Evolutionary conservation across 2,113 vertebrate species (phyloP).

Genomic region (Cardinalis cardinalis): DNA sequence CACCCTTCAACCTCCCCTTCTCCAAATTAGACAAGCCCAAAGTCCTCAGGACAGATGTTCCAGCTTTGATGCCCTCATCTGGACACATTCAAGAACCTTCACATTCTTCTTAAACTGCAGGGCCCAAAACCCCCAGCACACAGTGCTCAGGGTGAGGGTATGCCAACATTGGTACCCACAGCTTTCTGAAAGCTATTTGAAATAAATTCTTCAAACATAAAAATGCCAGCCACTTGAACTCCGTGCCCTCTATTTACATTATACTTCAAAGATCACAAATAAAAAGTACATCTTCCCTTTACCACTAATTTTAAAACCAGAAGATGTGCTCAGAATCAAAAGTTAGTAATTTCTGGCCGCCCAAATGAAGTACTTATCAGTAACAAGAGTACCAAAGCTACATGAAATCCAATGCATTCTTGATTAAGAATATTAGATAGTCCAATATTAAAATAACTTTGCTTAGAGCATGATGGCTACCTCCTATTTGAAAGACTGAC

Average conservation of each 20-base stretch:
- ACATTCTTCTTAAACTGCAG: not conserved
- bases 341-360: not conserved
- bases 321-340: not conserved
- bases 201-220: not conserved
- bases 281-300: not conserved
- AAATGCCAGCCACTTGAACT: not conserved
- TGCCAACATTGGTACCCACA: not conserved
- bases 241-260: not conserved
- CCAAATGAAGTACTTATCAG: not conserved
- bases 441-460: not conserved
- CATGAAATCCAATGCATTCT: not conserved
- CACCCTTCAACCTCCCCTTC: not conserved
- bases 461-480: not conserved
- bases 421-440: not conserved
- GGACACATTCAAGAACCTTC: not conserved
- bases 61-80: not conserved
- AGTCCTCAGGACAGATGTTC: not conserved
- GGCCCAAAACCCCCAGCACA: not conserved
- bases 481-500: not conserved
- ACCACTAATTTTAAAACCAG: not conserved
- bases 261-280: not conserved
- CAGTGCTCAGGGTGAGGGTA: not conserved
- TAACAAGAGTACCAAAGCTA: not conserved
- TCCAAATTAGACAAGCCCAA: not conserved
- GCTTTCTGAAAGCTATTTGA: not conserved